Percentiles rank a stretch among this genome's conserved stretches.
Evolutionary conservation across 2,888 invertebrate species (phyloP).

Genomic region (Drosophila stalkeri): DNA sequence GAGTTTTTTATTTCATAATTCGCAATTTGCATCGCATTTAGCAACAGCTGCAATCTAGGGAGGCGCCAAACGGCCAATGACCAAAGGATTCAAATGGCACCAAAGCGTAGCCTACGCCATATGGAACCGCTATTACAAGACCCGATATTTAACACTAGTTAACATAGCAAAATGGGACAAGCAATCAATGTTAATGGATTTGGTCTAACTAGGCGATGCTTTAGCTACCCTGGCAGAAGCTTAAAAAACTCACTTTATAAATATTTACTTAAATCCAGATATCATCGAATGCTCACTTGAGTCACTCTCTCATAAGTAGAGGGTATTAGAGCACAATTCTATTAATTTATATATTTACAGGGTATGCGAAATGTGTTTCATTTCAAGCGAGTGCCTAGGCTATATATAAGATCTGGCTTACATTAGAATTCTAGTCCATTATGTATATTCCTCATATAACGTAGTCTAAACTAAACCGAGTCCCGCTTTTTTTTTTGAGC

Average conservation of each 20-base stretch:
- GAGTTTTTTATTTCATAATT: slow-evolving; percentile 69
- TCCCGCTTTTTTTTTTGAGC: too few species aligned
- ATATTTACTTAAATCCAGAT: neutral
- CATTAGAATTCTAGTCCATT: too few species aligned
- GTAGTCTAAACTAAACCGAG: too few species aligned
- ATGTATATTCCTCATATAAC: too few species aligned
- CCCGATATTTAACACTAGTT: neutral
- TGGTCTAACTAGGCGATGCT: too few species aligned
- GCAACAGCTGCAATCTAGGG: slow-evolving; percentile 7
- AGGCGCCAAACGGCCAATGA: slow-evolving; percentile 33
- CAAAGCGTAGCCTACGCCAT: slow-evolving; percentile 31
- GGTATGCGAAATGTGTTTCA: too few species aligned
- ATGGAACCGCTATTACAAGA: slow-evolving; percentile 14
- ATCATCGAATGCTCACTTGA: neutral
- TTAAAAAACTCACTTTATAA: too few species aligned
- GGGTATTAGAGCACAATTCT: too few species aligned
- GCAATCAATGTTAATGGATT: neutral
- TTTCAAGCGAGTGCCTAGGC: too few species aligned
- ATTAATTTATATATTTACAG: too few species aligned
- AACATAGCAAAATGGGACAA: neutral
- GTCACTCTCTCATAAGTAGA: neutral
- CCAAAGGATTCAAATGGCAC: slow-evolving; percentile 16
- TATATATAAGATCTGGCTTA: too few species aligned
- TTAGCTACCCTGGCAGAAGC: too few species aligned
- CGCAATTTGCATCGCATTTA: slow-evolving; percentile 70